These are phyloP conservation scores for Sarcoramphus papa DNA, from an alignment of 2,797 vertebrate genomes.

Conservation along the genomic window DNA sequence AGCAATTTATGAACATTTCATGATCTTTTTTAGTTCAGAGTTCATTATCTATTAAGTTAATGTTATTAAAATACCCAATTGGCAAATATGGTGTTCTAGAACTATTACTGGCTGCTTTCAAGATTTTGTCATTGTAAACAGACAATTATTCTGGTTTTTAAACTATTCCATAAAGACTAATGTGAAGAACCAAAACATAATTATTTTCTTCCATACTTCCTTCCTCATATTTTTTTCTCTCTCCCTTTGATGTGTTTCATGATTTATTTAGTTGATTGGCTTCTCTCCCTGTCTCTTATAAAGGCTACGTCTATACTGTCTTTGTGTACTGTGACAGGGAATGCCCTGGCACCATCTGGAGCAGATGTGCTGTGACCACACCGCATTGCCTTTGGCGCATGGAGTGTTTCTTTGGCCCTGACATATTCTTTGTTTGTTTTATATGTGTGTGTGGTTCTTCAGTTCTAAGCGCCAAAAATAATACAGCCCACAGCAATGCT, in stretches of 20 bases:
- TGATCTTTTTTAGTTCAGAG: background rate
- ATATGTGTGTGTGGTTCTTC: conserved; percentile 11
- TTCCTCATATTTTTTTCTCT: background rate
- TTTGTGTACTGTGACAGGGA: background rate
- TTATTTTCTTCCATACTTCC: background rate
- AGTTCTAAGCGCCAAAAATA: conserved; percentile 10
- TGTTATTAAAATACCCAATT: background rate
- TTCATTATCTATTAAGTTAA: background rate
- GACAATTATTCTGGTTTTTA: background rate
- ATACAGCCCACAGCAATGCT: conserved; percentile 29
- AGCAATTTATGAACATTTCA: conserved; percentile 1
- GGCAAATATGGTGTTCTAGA: background rate
- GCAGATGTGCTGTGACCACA: background rate
- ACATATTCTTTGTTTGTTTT: conserved; percentile 3
- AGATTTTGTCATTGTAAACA: background rate
- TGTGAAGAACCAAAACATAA: background rate
- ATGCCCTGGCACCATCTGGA: background rate
- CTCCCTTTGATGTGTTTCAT: background rate
- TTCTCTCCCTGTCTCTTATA: background rate
- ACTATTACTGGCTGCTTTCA: background rate
- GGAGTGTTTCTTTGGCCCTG: background rate
- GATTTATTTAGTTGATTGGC: background rate
- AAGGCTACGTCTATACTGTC: background rate
- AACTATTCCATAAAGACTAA: background rate
- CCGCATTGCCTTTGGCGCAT: background rate